A percentile compares a stretch with the other conserved stretches of the same genome.
Conservation (phyloP, 1,140 invertebrate species). For the Helicoverpa armigera region DNA sequence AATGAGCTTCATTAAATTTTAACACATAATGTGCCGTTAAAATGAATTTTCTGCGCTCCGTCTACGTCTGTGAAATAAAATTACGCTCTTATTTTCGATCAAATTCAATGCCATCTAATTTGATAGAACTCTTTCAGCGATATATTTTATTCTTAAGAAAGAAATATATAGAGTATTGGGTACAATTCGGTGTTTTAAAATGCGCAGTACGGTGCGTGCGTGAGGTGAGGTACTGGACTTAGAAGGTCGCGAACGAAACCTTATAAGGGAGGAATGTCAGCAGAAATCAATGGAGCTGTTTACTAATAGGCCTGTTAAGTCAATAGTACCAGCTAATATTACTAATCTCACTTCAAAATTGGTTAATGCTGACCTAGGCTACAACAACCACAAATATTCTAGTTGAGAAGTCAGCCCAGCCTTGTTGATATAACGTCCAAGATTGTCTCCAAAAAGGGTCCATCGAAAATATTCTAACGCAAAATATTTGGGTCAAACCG, state of each 20-base stretch:
- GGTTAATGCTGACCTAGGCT: too few relatives aligned
- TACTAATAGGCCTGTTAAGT: slow-evolving; percentile 41
- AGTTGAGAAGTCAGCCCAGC: neutral
- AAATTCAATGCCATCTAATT: slow-evolving; percentile 3
- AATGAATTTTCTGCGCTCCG: neutral
- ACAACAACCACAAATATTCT: neutral
- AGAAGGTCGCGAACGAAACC: slow-evolving; percentile 61
- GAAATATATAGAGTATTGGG: neutral
- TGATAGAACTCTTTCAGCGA: neutral
- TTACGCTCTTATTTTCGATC: neutral
- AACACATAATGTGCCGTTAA: neutral
- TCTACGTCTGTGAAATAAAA: slow-evolving; percentile 2
- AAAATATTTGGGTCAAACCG: slow-evolving; percentile 10
- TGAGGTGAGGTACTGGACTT: slow-evolving; percentile 9
- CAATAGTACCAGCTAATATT: slow-evolving; percentile 7
- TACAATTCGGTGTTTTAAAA: slow-evolving; percentile 19
- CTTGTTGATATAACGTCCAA: neutral
- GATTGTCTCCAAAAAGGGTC: neutral
- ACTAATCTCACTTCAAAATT: neutral
- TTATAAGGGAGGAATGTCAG: slow-evolving; percentile 60
- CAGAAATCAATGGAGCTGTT: slow-evolving; percentile 56
- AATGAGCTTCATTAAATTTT: neutral
- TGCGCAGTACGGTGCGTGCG: slow-evolving; percentile 31
- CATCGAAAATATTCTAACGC: slow-evolving; percentile 4
- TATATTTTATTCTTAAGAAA: neutral